Conservation (phyloP, 2,113 vertebrate genomes). For the Numida meleagris region DNA sequence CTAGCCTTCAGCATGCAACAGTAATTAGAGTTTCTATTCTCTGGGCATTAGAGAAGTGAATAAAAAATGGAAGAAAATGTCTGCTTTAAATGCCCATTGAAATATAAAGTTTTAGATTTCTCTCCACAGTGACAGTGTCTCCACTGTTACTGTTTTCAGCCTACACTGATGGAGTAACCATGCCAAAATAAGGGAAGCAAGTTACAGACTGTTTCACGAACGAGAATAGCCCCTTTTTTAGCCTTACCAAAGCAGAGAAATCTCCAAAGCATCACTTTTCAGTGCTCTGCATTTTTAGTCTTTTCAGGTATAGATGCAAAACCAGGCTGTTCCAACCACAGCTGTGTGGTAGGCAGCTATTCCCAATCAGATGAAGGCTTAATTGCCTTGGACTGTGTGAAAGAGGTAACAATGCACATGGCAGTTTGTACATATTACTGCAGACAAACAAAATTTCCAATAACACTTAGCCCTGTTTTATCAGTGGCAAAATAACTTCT, state of each 20-base stretch:
- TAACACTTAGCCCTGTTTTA: not conserved
- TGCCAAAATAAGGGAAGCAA: not conserved
- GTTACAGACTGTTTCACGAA: not conserved
- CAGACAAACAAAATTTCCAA: not conserved
- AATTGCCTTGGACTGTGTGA: not conserved
- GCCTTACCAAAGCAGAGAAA: not conserved
- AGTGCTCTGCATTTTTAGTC: not conserved
- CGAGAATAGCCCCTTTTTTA: not conserved
- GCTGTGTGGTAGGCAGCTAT: not conserved
- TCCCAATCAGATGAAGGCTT: accelerated
- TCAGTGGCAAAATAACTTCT: not conserved
- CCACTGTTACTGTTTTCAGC: not conserved
- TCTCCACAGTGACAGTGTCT: no score
- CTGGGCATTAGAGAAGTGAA: not conserved
- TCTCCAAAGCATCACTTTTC: not conserved
- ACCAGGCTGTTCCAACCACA: not conserved
- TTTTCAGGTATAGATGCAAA: not conserved
- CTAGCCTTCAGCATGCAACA: slow-evolving; percentile 20
- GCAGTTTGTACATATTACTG: not conserved
- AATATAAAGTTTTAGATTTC: not conserved
- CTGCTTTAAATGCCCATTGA: not conserved
- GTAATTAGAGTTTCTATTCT: slow-evolving; percentile 55
- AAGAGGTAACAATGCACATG: not conserved
- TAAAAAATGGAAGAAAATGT: not conserved
- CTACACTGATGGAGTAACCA: not conserved